These are phyloP conservation scores for Xanthostigma xanthostigma DNA, from an alignment of 2,888 invertebrate species.

Conservation along the genomic window DNA sequence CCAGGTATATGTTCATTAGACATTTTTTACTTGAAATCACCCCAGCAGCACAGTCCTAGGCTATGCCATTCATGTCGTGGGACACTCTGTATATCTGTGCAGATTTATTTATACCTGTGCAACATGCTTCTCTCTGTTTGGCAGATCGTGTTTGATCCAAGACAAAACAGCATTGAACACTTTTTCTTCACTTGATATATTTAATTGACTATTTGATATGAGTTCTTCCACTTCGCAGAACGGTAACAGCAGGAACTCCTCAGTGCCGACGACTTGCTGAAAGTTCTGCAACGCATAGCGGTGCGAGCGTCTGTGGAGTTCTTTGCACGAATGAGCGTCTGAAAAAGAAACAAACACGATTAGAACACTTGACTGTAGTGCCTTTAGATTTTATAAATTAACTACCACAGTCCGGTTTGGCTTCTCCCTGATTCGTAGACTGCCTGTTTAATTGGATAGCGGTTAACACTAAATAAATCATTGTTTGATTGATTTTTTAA, in stretches of 20 bases:
- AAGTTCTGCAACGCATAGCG: slow-evolving; percentile 54
- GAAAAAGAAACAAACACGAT: slow-evolving; percentile 13
- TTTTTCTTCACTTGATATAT: slow-evolving; percentile 50
- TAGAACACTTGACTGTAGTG: neutral
- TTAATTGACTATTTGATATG: slow-evolving; percentile 48
- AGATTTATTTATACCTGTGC: slow-evolving; percentile 28
- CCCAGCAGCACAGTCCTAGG: too few species aligned
- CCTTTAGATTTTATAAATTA: too few species aligned
- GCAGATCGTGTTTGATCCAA: slow-evolving; percentile 50
- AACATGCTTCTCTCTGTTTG: slow-evolving; percentile 39
- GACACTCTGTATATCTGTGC: too few species aligned
- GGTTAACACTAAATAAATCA: too few species aligned
- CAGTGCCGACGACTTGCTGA: slow-evolving; percentile 51
- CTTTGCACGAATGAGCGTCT: slow-evolving; percentile 55
- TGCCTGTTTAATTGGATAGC: too few species aligned
- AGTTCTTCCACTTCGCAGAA: slow-evolving; percentile 50
- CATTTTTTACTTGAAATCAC: too few species aligned
- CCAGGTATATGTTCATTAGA: too few species aligned
- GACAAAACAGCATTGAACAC: slow-evolving; percentile 49
- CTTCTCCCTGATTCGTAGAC: too few species aligned
- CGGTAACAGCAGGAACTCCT: slow-evolving; percentile 51
- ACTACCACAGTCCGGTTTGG: too few species aligned
- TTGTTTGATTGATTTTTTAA: too few species aligned
- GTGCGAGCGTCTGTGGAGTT: slow-evolving; percentile 50
- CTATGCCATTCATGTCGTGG: too few species aligned